These are phyloP conservation scores for Stigmatopora nigra DNA, from an alignment of 2,113 vertebrate species.

Conservation along the genomic window DNA sequence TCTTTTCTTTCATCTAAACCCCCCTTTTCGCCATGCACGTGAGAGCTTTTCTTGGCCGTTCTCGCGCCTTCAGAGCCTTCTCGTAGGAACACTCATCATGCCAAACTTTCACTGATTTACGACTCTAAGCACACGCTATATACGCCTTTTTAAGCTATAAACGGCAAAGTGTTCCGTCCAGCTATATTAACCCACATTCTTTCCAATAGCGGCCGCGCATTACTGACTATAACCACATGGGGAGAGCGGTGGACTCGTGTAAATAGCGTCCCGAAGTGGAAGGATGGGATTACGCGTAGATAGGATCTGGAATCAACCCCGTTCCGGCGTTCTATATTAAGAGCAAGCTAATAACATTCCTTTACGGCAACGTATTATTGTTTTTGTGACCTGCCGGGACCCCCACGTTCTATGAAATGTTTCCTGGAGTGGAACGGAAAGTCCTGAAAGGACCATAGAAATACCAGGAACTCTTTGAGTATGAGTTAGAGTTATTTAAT, in stretches of 20 bases:
- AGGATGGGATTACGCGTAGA: constrained; percentile 25
- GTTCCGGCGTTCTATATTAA: constrained; percentile 14
- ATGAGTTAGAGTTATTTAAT: no score
- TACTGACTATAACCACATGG: constrained; percentile 53
- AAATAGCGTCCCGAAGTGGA: constrained; percentile 32
- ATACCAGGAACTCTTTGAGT: neutral
- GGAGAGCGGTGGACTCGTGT: no score
- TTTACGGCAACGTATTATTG: constrained; percentile 21
- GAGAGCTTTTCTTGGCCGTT: constrained; percentile 57
- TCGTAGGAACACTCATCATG: constrained; percentile 44
- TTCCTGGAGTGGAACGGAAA: constrained; percentile 38
- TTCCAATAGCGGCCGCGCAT: constrained; percentile 51
- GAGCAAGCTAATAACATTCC: constrained; percentile 38
- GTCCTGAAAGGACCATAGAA: neutral
- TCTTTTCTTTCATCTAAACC: constrained; percentile 51
- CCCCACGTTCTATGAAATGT: constrained; percentile 38
- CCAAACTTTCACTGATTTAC: constrained; percentile 65
- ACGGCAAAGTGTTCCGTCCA: constrained; percentile 54
- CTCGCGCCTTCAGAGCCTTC: constrained; percentile 29
- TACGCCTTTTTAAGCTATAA: constrained; percentile 49
- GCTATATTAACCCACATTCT: constrained; percentile 65
- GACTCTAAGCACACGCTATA: constrained; percentile 51
- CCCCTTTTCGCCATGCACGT: constrained; percentile 43
- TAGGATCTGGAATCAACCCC: constrained; percentile 49
- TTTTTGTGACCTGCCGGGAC: constrained; percentile 4